Percentiles rank a stretch among this genome's conserved stretches.
phyloP scores from a whole-genome alignment of 2,113 vertebrate genomes.

The Apeltes quadracus region DNA sequence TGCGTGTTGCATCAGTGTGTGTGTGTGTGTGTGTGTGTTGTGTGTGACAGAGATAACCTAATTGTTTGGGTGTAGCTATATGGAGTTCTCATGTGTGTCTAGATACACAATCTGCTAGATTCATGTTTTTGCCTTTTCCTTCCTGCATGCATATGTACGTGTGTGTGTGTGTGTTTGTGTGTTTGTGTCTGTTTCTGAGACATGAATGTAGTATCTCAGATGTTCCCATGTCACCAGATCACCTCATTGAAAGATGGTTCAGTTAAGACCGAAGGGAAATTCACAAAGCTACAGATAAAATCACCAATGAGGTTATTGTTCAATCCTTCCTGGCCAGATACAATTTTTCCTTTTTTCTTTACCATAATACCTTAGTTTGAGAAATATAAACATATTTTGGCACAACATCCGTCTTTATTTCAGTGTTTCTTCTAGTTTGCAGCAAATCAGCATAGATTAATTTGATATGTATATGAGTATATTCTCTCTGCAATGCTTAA shows the following conservation, averaged over 20 bases:
- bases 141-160: background rate
- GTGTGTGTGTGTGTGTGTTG: background rate
- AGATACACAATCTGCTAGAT: background rate
- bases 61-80: background rate
- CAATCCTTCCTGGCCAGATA: background rate
- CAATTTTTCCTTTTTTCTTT: background rate
- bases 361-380: background rate
- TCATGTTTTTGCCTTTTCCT: background rate
- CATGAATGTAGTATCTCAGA: conserved; percentile 6
- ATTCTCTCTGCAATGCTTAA: background rate
- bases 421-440: background rate
- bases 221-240: conserved; percentile 48
- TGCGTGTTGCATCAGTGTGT: background rate
- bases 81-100: background rate
- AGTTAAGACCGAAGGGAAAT: background rate
- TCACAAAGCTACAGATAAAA: background rate
- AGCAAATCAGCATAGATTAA: background rate
- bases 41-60: background rate
- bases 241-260: conserved; percentile 24
- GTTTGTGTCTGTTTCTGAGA: background rate
- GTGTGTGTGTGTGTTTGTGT: background rate
- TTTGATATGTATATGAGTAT: background rate
- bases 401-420: background rate
- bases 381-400: background rate
- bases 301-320: background rate